Conservation (phyloP, 2,888 invertebrate species). For the Selenia dentaria region DNA sequence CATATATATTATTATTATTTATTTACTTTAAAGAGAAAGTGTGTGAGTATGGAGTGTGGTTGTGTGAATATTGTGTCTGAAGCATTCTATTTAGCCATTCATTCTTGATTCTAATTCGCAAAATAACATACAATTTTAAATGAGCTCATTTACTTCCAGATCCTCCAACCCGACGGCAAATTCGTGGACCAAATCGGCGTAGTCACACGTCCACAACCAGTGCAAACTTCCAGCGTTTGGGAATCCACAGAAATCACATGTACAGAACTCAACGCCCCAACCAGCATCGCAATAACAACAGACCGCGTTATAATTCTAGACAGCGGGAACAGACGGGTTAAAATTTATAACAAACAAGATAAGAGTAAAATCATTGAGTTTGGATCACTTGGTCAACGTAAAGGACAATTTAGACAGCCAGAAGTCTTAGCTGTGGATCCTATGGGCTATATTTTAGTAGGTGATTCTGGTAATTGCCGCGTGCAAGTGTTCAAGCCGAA, state of each 20-base stretch:
- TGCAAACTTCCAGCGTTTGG: conserved; percentile 59
- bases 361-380: conserved; percentile 85
- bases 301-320: conserved; percentile 86
- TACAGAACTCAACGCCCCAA: conserved; percentile 88
- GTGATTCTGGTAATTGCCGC: conserved; percentile 91
- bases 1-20: too few relatives aligned
- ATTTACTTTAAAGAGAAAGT: too few relatives aligned
- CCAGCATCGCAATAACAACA: conserved; percentile 86
- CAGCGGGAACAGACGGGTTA: conserved; percentile 89
- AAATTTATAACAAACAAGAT: conserved; percentile 80
- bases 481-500: conserved; percentile 90
- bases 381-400: conserved; percentile 86
- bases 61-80: too few relatives aligned
- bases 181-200: conserved; percentile 86
- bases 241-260: conserved; percentile 59
- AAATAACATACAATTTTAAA: too few relatives aligned
- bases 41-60: too few relatives aligned
- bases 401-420: conserved; percentile 89
- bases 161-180: conserved; percentile 84
- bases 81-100: too few relatives aligned
- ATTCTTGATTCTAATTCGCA: too few relatives aligned
- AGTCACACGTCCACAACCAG: conserved; percentile 56
- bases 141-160: conserved; percentile 50
- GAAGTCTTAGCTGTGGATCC: conserved; percentile 90
- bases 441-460: conserved; percentile 90